phyloP scores from a whole-genome alignment of 2,888 invertebrate species.

The Mythimna albipuncta region DNA sequence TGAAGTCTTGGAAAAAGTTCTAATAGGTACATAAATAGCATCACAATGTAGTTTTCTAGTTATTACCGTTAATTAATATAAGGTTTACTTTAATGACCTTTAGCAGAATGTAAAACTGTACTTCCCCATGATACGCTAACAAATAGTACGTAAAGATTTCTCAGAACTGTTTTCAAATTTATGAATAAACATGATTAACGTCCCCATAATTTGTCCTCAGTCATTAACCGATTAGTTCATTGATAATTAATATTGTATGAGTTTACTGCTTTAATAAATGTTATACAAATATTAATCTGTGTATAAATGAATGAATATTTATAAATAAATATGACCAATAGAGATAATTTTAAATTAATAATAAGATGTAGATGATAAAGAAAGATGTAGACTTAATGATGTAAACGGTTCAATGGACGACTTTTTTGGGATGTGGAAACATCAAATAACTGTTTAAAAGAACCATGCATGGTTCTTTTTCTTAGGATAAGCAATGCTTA shows the following conservation, averaged over 20 bases:
- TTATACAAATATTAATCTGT: background rate
- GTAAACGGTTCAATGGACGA: background rate
- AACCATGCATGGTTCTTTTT: no score
- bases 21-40: background rate
- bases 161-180: slow-evolving; percentile 18
- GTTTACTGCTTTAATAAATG: background rate
- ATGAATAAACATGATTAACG: background rate
- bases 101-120: slow-evolving; percentile 16
- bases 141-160: slow-evolving; percentile 10
- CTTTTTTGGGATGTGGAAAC: no score
- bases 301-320: background rate
- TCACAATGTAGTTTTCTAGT: background rate
- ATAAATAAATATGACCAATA: slow-evolving; percentile 4
- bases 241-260: slow-evolving; percentile 21
- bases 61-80: background rate
- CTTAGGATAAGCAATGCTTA: no score
- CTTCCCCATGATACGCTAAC: slow-evolving; percentile 31
- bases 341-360: background rate
- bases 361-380: background rate
- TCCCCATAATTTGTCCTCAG: background rate
- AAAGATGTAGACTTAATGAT: no score
- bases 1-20: no score
- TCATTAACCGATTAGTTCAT: slow-evolving; percentile 1
- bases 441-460: background rate
- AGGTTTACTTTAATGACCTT: background rate